Evolutionary conservation across 2,113 vertebrate species (phyloP), one percentile per base, ranked within the genome.

Genomic region (Podarcis cretensis): DNA sequence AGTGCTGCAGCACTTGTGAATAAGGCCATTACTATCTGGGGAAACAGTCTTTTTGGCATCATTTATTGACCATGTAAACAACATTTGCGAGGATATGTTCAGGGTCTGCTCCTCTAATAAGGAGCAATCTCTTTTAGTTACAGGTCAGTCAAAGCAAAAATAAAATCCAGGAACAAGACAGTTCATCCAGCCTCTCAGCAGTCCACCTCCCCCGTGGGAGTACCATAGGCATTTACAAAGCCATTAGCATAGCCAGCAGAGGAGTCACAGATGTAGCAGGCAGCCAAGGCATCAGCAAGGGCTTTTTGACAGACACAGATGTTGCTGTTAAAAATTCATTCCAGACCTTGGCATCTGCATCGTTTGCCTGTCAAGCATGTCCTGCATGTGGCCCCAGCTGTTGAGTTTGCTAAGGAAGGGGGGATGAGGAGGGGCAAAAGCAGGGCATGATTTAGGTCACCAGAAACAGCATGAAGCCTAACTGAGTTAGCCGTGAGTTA

Each of bases 311-410:
- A 95, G 93, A 96, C 94, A 95, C 95, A 96, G 95, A 97, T 96
- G 95, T 95, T 96, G 91, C 94, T 93, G 93, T 86, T 97, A 95
- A 96, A 96, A 95, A 95, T 96, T 95, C 93, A 96, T 97, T 92
- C 84, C 87, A 90, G 84, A 91, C 79, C 66, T 94, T 96, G 95
- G 93, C 91, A 92, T 93, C 86, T 85, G 77, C 91, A 88, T 89
- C 85, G 85, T 90, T 94, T 96, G 87, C 95, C 92, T 94, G 91
- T 94, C 91, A 95, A 30, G 95, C 66, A 71, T 83, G 68, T 89
- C 89, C 57, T 93, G 66, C 74, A 66, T 90, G 77, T 93, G 37
- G 85, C 35, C 75, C 85, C 94, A 96, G 92, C 90, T 95, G 87
- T 88, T 95, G 90, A 85, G 43, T 93, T 88, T 79, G 1, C 12